These are phyloP conservation scores for Macrosteles quadrilineatus DNA, from an alignment of 1,140 invertebrate species.

Conservation along the genomic window DNA sequence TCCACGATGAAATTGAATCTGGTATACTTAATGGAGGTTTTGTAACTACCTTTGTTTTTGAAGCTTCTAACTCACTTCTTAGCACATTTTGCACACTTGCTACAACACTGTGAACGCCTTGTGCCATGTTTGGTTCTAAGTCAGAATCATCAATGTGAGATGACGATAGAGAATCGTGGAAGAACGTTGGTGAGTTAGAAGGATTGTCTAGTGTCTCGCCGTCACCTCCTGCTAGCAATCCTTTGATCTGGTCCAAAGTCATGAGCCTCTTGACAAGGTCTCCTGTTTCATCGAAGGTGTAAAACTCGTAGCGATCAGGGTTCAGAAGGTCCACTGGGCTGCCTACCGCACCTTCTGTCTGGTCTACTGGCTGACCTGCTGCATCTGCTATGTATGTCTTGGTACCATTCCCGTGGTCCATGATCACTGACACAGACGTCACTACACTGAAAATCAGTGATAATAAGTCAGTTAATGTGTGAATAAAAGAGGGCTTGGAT, in stretches of 20 bases:
- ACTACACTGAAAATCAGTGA: constrained; percentile 54
- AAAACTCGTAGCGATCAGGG: constrained; percentile 80
- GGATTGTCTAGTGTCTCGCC: constrained; percentile 54
- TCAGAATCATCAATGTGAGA: constrained; percentile 39
- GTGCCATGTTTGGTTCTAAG: constrained; percentile 50
- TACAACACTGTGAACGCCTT: constrained; percentile 75
- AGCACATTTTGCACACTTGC: constrained; percentile 79
- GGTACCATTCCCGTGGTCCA: constrained; percentile 58
- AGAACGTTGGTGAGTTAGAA: constrained; percentile 41
- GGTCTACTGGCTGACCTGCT: constrained; percentile 58
- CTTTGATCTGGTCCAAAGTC: constrained; percentile 80
- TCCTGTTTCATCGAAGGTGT: constrained; percentile 78
- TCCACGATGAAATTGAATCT: constrained; percentile 74
- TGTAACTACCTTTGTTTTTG: constrained; percentile 61
- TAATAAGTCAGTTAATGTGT: background rate
- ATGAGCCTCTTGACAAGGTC: constrained; percentile 78
- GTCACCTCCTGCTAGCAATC: constrained; percentile 76
- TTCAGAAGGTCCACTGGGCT: constrained; percentile 73
- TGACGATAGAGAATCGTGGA: constrained; percentile 47
- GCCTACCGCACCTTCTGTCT: constrained; percentile 51
- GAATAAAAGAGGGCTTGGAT: background rate
- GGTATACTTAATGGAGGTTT: constrained; percentile 60
- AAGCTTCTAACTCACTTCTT: constrained; percentile 70
- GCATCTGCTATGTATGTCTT: constrained; percentile 60
- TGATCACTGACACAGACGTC: constrained; percentile 62